Evolutionary conservation across 2,797 vertebrate species (phyloP), one percentile per base, ranked within the genome.

Genomic region (Aulostomus chinensis): DNA sequence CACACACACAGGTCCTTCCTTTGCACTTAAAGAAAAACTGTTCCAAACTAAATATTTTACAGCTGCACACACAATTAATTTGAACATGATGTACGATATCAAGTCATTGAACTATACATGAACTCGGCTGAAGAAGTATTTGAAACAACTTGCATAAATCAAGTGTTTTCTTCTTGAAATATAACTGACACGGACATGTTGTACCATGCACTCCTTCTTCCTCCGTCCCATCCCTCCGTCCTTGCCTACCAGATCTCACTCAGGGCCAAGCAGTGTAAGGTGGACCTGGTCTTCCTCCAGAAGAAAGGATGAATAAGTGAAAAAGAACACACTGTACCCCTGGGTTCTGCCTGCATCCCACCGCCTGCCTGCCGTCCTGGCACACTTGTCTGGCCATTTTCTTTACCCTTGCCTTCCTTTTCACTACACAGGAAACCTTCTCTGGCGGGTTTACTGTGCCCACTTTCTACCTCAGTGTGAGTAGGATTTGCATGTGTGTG

Each of bases 281-380:
- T 86, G 83, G 74, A 76, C 68, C 66, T 81, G 71, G 68, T 80
- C 66, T 29, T 70, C 64, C 66, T 87, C 81, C 69, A 81, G 79
- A 60, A 81, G 61, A 64, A 80, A 74, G 76, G 73, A 86, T 89
- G 80, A 89, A 89, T 87, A 84, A 86, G 85, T 89, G 73, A 89
- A 47, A 86, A 79, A 76, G 86, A 87, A 86, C 84, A 88, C 79
- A 78, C 73, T 80, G 84, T 85, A 80, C 84, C 84, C 80, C 74
- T 64, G 73, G 82, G 81, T 82, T 80, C 68, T 66, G 83, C 73
- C 78, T 64, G 56, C 40, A 42, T 18, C 40, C 25, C 37, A 45
- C 57, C 34, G 60, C 57, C 56, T 68, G 60, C 61, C 38, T 67
- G 62, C 33, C 70, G 21, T 61, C 60, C 80, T 79, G 81, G 72